Conservation (phyloP, 2,797 vertebrate species). For the Hemitrygon akajei region DNA sequence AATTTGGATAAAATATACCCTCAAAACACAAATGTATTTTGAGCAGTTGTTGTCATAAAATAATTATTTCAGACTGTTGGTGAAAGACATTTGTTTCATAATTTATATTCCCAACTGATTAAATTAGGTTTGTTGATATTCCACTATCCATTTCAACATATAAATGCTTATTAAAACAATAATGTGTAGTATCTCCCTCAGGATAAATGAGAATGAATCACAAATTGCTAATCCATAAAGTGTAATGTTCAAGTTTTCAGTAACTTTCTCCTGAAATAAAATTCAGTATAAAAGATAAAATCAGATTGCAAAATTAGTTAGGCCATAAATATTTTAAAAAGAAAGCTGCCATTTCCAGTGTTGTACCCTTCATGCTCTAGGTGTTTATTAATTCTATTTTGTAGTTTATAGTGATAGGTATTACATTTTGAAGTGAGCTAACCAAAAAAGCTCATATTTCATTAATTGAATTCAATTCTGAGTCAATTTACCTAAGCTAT, state of each 20-base stretch:
- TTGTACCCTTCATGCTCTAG: neutral
- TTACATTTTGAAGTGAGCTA: neutral
- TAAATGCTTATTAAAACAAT: conserved; percentile 37
- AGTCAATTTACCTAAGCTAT: neutral
- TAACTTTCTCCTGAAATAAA: conserved; percentile 33
- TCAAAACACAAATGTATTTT: conserved; percentile 30
- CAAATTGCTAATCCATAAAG: conserved; percentile 11
- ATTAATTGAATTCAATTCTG: neutral
- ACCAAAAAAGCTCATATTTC: neutral
- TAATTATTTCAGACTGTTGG: conserved; percentile 27
- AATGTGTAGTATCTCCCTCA: conserved; percentile 28
- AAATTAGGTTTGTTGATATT: conserved; percentile 34
- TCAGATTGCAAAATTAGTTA: conserved; percentile 1
- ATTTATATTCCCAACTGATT: conserved; percentile 36
- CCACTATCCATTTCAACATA: conserved; percentile 16
- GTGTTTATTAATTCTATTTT: conserved; percentile 2
- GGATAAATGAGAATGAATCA: conserved; percentile 27
- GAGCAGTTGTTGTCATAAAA: neutral
- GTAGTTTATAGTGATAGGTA: neutral
- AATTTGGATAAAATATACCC: neutral
- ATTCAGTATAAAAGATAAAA: neutral
- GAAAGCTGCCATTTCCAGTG: neutral
- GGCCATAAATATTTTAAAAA: conserved; percentile 16
- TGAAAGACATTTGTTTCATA: conserved; percentile 35
- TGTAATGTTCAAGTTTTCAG: neutral